These are phyloP conservation scores for Microtus richardsoni DNA, from an alignment of 2,113 vertebrate species.

Conservation along the genomic window DNA sequence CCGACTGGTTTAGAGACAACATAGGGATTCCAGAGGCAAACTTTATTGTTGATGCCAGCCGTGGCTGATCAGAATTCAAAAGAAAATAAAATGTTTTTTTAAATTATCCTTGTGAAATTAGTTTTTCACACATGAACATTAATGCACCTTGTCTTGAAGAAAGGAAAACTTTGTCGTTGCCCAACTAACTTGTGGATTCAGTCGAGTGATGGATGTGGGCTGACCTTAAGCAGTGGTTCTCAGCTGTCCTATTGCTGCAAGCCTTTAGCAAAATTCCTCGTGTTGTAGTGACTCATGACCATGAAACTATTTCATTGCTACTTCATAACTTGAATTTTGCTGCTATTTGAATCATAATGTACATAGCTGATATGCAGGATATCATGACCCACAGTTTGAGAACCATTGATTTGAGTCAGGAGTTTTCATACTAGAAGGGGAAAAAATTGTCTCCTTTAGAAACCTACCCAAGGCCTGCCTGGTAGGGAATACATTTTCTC, in stretches of 20 bases:
- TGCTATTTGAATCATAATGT: background rate
- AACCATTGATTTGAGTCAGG: accelerated
- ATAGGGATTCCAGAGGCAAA: conserved; percentile 92
- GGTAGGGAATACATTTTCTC: background rate
- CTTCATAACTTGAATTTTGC: background rate
- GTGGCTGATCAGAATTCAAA: conserved; percentile 86
- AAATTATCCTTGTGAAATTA: conserved; percentile 54
- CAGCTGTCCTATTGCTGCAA: background rate
- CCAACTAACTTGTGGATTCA: background rate
- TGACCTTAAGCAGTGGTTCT: background rate
- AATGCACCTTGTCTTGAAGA: background rate
- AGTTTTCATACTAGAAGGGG: accelerated
- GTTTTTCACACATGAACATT: background rate
- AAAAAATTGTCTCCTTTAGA: background rate
- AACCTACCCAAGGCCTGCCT: background rate
- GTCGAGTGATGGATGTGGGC: background rate
- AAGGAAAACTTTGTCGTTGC: background rate
- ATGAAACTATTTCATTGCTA: background rate
- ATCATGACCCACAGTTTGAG: background rate
- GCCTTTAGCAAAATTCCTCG: background rate
- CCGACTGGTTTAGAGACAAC: conserved; percentile 88
- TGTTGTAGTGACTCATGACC: background rate
- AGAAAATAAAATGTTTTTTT: conserved; percentile 15
- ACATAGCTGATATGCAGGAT: background rate
- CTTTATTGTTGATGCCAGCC: conserved; percentile 89